These are phyloP conservation scores for Esox masquinongy DNA, from an alignment of 2,797 vertebrate genomes.

Conservation along the genomic window DNA sequence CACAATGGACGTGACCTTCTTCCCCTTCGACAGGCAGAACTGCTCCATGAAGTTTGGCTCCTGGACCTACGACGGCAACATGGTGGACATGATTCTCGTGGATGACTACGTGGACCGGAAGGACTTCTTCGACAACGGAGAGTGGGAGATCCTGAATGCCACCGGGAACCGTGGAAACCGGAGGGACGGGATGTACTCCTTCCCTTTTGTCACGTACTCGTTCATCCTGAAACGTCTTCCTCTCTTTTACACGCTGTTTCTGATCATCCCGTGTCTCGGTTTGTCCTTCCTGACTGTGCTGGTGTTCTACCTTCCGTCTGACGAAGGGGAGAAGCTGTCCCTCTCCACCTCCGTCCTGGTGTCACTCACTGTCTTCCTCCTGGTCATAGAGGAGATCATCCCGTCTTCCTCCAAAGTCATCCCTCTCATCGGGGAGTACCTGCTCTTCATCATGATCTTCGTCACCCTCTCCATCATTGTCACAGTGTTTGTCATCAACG, in stretches of 20 bases:
- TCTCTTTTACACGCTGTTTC: slow-evolving; percentile 94
- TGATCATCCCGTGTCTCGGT: slow-evolving; percentile 94
- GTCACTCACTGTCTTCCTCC: slow-evolving; percentile 95
- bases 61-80: slow-evolving; percentile 94
- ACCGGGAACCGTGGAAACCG: slow-evolving; percentile 86
- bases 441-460: slow-evolving; percentile 99
- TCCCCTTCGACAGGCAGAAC: slow-evolving; percentile 96
- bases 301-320: slow-evolving; percentile 96
- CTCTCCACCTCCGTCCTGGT: slow-evolving; percentile 95
- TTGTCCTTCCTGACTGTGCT: slow-evolving; percentile 93
- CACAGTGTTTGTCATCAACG: slow-evolving; percentile 96
- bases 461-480: slow-evolving; percentile 96
- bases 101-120: slow-evolving; percentile 91
- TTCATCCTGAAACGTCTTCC: slow-evolving; percentile 93
- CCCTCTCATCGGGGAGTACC: slow-evolving; percentile 94
- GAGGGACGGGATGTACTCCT: slow-evolving; percentile 83
- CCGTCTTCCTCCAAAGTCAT: slow-evolving; percentile 98
- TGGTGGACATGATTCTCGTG: slow-evolving; percentile 91
- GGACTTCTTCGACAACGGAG: slow-evolving; percentile 97
- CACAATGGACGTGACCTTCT: slow-evolving; percentile 96
- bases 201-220: slow-evolving; percentile 91
- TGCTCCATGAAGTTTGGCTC: slow-evolving; percentile 99
- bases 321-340: slow-evolving; percentile 96
- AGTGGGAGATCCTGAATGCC: slow-evolving; percentile 95
- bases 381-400: slow-evolving; percentile 98